Evolutionary conservation across 2,113 vertebrate species (phyloP).

Genomic region (Lagopus leucura): DNA sequence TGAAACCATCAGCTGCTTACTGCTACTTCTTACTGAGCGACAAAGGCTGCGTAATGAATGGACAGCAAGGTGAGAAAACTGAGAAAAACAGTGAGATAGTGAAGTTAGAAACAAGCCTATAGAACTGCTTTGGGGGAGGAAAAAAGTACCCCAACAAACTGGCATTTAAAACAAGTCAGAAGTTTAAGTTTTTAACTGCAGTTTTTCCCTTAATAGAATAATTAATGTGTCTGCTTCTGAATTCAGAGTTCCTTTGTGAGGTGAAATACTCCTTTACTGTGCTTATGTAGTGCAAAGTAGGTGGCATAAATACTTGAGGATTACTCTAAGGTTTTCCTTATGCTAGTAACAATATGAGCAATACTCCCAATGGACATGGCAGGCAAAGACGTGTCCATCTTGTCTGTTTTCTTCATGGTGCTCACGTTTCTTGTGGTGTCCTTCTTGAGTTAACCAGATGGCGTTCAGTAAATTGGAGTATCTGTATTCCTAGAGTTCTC

Average conservation of each 20-base stretch:
- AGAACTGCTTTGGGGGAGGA: rapidly evolving
- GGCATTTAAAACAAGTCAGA: rapidly evolving
- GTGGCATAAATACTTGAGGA: background rate
- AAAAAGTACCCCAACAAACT: background rate
- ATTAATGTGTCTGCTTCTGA: background rate
- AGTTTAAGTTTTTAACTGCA: background rate
- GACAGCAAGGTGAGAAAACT: constrained; percentile 86
- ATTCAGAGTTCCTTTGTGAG: background rate
- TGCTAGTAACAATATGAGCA: background rate
- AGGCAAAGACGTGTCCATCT: background rate
- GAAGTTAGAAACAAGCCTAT: background rate
- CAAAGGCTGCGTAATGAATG: constrained; percentile 91
- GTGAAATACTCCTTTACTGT: background rate
- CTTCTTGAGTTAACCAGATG: background rate
- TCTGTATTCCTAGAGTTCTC: rapidly evolving
- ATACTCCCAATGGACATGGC: background rate
- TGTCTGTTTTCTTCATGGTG: background rate
- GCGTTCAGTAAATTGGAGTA: background rate
- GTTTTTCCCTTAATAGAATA: background rate
- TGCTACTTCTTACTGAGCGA: constrained; percentile 85
- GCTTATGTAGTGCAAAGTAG: background rate
- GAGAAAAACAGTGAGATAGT: background rate
- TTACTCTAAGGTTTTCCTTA: background rate
- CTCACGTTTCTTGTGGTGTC: rapidly evolving
- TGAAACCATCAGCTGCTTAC: constrained; percentile 83